Evolutionary conservation across 1,140 invertebrate genomes (phyloP), one percentile per base, ranked within the genome.

Genomic region (Adoxophyes honmai): DNA sequence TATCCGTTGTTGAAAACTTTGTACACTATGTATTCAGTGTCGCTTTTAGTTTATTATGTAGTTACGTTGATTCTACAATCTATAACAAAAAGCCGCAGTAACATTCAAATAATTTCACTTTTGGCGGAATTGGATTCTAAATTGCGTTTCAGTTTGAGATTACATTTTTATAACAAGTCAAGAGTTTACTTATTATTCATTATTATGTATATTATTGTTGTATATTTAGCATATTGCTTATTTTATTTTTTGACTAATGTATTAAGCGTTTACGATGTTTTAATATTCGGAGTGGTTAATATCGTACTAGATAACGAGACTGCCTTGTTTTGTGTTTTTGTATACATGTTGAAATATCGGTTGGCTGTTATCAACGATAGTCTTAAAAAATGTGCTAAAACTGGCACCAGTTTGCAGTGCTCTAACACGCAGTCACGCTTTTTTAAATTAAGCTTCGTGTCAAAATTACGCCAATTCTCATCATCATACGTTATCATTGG

Each of bases 251-350:
- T n/a, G n/a, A n/a, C n/a, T n/a, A n/a, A n/a, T n/a, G n/a, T n/a
- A n/a, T n/a, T n/a, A n/a, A n/a, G n/a, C n/a, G n/a, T 55, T 48
- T 52, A n/a, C n/a, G n/a, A n/a, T 35, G 39, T 21, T n/a, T n/a
- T 76, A 5, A 14, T 66, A 9, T 35, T 59, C 9, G 48, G 70
- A n/a, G 21, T 62, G 35, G 39, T 76, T 14, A 76, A 75, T 37
- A 73, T 63, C 21, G 57, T 71, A 42, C 68, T 73, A 52, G 69
- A 75, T 62, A 42, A 84, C 1, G 65, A 77, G 56, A 61, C 78
- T 42, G 48, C 72, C 9, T 13, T 62, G 1, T 78, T 80, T 39
- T 78, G 64, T 53, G 48, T 71, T n/a, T 65, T 78, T 33, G 66
- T 85, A 14, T 34, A 15, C 11, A 66, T 78, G 60, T 28, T 78